Percentiles rank a stretch among this genome's conserved stretches.
Conservation (phyloP, 2,113 vertebrate genomes). For the Actenoides hombroni region DNA sequence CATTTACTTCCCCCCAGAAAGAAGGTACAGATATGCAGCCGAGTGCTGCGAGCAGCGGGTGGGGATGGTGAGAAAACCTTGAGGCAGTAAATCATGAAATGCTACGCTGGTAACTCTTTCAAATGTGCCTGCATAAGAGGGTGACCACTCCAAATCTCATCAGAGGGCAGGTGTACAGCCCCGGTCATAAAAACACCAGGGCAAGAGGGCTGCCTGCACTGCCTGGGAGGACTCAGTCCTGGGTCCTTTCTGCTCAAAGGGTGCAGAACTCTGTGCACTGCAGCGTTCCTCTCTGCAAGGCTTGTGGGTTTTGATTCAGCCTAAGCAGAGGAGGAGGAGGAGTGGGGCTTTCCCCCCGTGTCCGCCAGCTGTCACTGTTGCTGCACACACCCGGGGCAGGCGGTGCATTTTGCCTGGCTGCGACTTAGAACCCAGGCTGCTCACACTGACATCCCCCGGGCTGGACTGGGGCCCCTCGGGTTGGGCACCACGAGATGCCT, state of each 20-base stretch:
- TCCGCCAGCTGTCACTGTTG: constrained; percentile 67
- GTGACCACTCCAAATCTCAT: neutral
- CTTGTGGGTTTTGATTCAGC: neutral
- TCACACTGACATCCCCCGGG: neutral
- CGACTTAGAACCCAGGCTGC: neutral
- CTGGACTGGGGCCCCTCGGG: neutral
- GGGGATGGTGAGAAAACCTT: neutral
- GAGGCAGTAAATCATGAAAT: neutral
- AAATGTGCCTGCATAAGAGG: neutral
- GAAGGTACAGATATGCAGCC: neutral
- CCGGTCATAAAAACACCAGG: neutral
- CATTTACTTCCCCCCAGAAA: neutral
- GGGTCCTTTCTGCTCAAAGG: neutral
- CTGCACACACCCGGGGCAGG: neutral
- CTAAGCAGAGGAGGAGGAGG: neutral
- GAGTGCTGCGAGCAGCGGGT: neutral
- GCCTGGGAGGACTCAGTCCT: neutral
- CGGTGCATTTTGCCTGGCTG: neutral
- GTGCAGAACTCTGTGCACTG: rapidly evolving
- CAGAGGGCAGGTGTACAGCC: neutral
- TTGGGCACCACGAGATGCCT: rapidly evolving
- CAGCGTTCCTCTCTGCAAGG: neutral
- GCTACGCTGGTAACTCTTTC: neutral
- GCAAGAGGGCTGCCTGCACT: neutral
- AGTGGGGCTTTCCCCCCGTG: neutral